phyloP scores from a whole-genome alignment of 1,140 invertebrate genomes.

The Calosoma granatense region DNA sequence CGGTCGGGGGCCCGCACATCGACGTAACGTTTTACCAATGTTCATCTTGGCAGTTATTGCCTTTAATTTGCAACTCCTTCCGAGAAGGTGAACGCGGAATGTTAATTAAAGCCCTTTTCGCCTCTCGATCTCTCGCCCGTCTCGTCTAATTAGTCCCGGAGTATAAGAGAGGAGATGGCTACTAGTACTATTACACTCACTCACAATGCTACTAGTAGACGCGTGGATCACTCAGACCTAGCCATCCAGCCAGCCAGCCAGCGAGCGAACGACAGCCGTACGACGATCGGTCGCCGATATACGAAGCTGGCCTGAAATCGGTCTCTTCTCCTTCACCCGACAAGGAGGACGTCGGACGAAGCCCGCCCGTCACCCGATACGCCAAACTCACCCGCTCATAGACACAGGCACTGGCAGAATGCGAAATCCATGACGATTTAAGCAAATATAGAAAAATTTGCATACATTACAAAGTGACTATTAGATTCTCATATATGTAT shows the following conservation, averaged over 20 bases:
- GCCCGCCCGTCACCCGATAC: too few species aligned
- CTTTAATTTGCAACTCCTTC: conserved; percentile 32
- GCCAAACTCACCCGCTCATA: too few species aligned
- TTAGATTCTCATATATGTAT: too few species aligned
- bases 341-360: too few species aligned
- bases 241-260: neutral
- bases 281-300: conserved; percentile 1
- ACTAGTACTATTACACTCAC: too few species aligned
- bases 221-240: conserved; percentile 20
- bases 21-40: conserved; percentile 19
- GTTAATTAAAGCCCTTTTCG: conserved; percentile 33
- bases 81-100: conserved; percentile 32
- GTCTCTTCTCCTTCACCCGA: neutral
- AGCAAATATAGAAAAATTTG: too few species aligned
- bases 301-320: conserved; percentile 11
- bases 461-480: too few species aligned
- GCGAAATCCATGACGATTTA: too few species aligned
- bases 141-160: conserved; percentile 30
- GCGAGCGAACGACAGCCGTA: neutral
- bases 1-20: conserved; percentile 12
- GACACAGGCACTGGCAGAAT: too few species aligned
- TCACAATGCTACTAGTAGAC: too few species aligned
- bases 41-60: conserved; percentile 32
- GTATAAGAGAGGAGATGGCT: conserved; percentile 11
- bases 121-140: conserved; percentile 29